phyloP scores from a whole-genome alignment of 2,888 invertebrate genomes.

The Drosophila meridionalis region DNA sequence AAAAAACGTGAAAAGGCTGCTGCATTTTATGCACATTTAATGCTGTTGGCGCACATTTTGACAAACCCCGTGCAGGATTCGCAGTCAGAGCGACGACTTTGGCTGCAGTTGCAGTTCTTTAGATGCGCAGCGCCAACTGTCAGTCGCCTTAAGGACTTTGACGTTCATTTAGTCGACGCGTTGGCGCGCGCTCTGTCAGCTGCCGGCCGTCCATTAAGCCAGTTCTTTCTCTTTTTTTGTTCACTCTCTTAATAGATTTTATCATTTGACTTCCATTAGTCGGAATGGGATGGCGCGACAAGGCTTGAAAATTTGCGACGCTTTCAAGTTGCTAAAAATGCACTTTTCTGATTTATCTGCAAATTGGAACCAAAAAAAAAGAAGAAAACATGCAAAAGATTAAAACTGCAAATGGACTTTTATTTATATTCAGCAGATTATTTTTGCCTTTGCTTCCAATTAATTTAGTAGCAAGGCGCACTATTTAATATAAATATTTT shows the following conservation, averaged over 20 bases:
- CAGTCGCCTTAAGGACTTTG: constrained; percentile 38
- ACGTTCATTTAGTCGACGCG: constrained; percentile 35
- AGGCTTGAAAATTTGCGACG: constrained; percentile 12
- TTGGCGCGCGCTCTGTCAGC: constrained; percentile 10
- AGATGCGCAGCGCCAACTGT: constrained; percentile 40
- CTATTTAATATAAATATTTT: constrained; percentile 4
- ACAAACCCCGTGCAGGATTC: constrained; percentile 22
- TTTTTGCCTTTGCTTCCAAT: constrained; percentile 1
- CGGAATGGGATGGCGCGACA: constrained; percentile 15
- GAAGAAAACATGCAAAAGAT: too few species aligned
- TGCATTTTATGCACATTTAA: constrained; percentile 58
- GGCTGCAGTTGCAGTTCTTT: constrained; percentile 14
- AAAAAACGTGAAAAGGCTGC: not conserved
- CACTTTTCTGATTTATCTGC: constrained; percentile 9
- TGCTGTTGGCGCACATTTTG: constrained; percentile 70
- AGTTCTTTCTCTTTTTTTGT: constrained; percentile 10
- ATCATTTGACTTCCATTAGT: constrained; percentile 30
- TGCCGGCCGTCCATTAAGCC: constrained; percentile 13
- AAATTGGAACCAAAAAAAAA: not conserved
- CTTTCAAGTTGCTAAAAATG: constrained; percentile 10
- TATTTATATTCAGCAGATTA: not conserved
- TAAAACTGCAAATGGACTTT: constrained; percentile 7
- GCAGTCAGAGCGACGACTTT: constrained; percentile 15
- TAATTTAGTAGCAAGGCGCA: not conserved
- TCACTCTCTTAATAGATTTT: constrained; percentile 26